Evolutionary conservation across 2,113 vertebrate genomes (phyloP).

Genomic region (Aix galericulata): DNA sequence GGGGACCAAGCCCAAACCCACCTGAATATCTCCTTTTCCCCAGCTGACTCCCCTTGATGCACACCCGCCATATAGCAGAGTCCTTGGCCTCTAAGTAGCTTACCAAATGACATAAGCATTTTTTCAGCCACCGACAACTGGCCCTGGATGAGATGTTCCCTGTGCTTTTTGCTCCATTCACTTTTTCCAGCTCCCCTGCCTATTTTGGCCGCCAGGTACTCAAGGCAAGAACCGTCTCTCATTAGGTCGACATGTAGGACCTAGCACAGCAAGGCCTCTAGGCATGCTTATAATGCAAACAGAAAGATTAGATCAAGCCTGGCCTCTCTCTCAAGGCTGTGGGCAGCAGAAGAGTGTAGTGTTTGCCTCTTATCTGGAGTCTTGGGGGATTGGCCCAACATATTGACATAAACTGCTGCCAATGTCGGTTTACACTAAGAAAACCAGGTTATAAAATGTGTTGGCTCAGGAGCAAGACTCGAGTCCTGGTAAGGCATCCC

Average conservation of each 20-base stretch:
- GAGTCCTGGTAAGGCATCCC: background rate
- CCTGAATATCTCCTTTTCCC: background rate
- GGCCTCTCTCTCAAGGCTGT: constrained; percentile 57
- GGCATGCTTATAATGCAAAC: constrained; percentile 60
- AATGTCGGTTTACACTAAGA: constrained; percentile 46
- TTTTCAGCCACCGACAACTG: background rate
- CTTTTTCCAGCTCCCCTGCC: background rate
- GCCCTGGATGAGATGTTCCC: background rate
- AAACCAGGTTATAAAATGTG: background rate
- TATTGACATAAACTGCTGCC: constrained; percentile 61
- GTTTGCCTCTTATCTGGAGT: constrained; percentile 68
- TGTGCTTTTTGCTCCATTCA: background rate
- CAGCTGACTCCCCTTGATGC: background rate
- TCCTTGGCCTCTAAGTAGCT: background rate
- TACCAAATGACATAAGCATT: background rate
- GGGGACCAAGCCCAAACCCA: background rate
- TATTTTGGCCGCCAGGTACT: background rate
- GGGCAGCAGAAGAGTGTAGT: constrained; percentile 57
- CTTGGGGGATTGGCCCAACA: constrained; percentile 49
- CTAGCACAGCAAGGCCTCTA: constrained; percentile 14
- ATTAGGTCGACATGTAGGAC: background rate
- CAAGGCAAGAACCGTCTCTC: constrained; percentile 2
- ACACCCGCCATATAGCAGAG: background rate
- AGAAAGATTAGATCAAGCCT: constrained; percentile 52
- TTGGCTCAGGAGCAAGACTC: constrained; percentile 24